A percentile compares a stretch with the other conserved stretches of the same genome.
Conservation (phyloP, 2,113 vertebrate genomes). For the Brachirus orientalis region DNA sequence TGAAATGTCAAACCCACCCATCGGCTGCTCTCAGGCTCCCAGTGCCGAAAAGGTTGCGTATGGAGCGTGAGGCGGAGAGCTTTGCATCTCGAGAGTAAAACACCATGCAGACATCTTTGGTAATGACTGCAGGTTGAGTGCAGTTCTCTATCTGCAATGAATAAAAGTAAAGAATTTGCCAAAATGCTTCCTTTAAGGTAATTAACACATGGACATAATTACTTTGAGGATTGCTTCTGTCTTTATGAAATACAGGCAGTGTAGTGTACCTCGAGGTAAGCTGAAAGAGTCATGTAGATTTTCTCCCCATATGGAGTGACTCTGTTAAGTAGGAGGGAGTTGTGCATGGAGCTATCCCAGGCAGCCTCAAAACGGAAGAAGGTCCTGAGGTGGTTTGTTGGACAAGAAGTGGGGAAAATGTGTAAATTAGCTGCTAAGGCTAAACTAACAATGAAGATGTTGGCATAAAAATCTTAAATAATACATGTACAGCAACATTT, state of each 20-base stretch:
- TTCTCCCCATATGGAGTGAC: slow-evolving; percentile 97
- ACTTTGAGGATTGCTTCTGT: slow-evolving; percentile 6
- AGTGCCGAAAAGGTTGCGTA: slow-evolving; percentile 93
- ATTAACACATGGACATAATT: slow-evolving; percentile 22
- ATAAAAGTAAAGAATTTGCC: slow-evolving; percentile 25
- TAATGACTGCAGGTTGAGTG: slow-evolving; percentile 92
- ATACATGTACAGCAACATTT: slow-evolving; percentile 1
- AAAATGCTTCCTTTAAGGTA: background rate
- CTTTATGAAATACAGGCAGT: slow-evolving; percentile 16
- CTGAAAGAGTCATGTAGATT: slow-evolving; percentile 97
- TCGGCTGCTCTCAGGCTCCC: slow-evolving; percentile 90
- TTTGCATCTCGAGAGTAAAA: slow-evolving; percentile 96
- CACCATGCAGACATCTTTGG: slow-evolving; percentile 99
- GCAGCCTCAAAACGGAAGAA: slow-evolving; percentile 96
- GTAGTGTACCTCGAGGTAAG: slow-evolving; percentile 91
- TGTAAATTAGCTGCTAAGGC: slow-evolving; percentile 5
- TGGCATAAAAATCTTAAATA: slow-evolving; percentile 1
- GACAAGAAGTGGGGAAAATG: slow-evolving; percentile 4
- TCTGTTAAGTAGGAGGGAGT: slow-evolving; percentile 93
- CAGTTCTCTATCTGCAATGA: slow-evolving; percentile 93
- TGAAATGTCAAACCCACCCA: slow-evolving; percentile 81
- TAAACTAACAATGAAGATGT: slow-evolving; percentile 15
- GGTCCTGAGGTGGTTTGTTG: slow-evolving; percentile 82
- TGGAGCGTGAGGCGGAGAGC: slow-evolving; percentile 93
- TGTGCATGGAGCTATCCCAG: slow-evolving; percentile 99